Evolutionary conservation across 2,113 vertebrate species (phyloP), one percentile per base, ranked within the genome.

Genomic region (Perognathus longimembris): DNA sequence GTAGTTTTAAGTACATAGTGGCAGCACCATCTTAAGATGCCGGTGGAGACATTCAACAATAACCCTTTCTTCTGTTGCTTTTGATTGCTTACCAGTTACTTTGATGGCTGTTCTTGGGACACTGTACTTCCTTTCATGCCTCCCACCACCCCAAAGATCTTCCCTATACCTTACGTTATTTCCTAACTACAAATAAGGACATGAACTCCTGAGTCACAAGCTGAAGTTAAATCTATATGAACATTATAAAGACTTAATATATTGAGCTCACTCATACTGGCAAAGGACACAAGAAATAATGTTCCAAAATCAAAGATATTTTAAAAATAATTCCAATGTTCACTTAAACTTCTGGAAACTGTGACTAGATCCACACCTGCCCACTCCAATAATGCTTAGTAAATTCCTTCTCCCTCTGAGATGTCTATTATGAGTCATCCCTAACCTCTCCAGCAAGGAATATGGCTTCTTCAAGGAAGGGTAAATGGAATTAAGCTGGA

Each of bases 261-360:
- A 7, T 10, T 79, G 28, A 32, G 18, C 66, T 81, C 42, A 77
- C 28, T 70, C 63, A 69, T 38, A 81, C 26, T n/a, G 14, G 24
- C 28, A 70, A 83, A 86, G 84, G 64, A 3, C 21, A 34, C 30
- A 38, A 30, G 28, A 78, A 26, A 14, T 66, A 59, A 85, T 17
- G 22, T 28, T 42, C 64, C 73, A 81, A 64, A 78, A 86, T 57
- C 38, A 85, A 45, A 88, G 40, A 3, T 42, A 42, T 57, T 94
- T 74, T 26, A 85, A 84, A 87, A 42, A 73, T 36, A 77, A 70
- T 40, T 74, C 38, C 10, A 88, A 36, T 38, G 40, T 75, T 79
- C 66, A 50, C 21, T 45, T 78, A 36, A 67, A 73, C 15, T 64
- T 80, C 28, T 38, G 38, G 40, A 64, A 84, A 79, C 54, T 69